A percentile compares a stretch with the other conserved stretches of the same genome.
These are phyloP conservation scores for Magallana ariakensis DNA, from an alignment of 1,140 invertebrate genomes.

Conservation along the genomic window DNA sequence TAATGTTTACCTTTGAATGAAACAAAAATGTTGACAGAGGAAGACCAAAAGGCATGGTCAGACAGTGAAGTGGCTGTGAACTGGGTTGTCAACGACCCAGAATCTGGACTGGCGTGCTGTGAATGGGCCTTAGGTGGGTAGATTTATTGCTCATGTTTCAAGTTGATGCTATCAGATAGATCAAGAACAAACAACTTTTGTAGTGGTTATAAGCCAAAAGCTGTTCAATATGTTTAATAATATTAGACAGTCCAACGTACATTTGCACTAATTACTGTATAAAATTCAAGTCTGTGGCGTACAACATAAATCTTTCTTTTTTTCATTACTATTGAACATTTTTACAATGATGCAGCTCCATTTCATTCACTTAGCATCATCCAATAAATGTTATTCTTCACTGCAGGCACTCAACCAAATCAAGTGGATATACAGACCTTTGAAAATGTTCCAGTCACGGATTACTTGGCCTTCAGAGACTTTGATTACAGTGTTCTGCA, in stretches of 20 bases:
- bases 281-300: too few species aligned
- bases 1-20: too few species aligned
- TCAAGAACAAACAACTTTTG: too few species aligned
- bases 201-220: too few species aligned
- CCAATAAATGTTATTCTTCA: background rate
- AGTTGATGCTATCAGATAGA: too few species aligned
- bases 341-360: too few species aligned
- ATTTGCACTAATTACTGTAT: too few species aligned
- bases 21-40: constrained; percentile 40
- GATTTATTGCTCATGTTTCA: background rate
- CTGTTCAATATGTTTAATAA: too few species aligned
- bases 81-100: constrained; percentile 55
- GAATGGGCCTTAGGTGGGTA: constrained; percentile 60
- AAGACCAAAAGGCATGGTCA: constrained; percentile 56
- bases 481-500: background rate
- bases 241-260: too few species aligned
- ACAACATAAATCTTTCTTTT: too few species aligned
- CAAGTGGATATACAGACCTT: constrained; percentile 37
- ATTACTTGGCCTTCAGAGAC: background rate
- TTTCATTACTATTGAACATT: too few species aligned
- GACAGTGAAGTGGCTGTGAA: constrained; percentile 52
- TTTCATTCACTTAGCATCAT: too few species aligned
- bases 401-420: constrained; percentile 27
- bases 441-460: background rate
- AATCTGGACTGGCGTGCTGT: constrained; percentile 59